Conservation (phyloP, 2,888 invertebrate species). For the Sussaba pulchella region DNA sequence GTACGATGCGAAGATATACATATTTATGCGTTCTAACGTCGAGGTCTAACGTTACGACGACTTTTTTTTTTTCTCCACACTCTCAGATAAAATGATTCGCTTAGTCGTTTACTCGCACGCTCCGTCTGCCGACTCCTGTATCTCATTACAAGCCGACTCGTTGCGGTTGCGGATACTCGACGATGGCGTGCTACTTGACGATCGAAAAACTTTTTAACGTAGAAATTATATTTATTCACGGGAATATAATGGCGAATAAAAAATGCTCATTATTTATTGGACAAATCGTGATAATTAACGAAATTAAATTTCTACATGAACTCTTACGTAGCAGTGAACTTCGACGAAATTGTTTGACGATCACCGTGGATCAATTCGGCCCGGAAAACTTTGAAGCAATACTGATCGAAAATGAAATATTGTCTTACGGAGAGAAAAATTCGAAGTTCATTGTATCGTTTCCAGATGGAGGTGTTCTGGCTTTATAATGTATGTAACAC, state of each 20-base stretch:
- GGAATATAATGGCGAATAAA: not conserved
- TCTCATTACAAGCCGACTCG: slow-evolving; percentile 20
- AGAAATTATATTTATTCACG: slow-evolving; percentile 9
- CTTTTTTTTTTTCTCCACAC: slow-evolving; percentile 1
- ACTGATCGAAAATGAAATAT: too few relatives aligned
- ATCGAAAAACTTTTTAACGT: slow-evolving; percentile 10
- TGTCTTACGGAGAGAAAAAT: too few relatives aligned
- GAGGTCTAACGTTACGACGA: slow-evolving; percentile 13
- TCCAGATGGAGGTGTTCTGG: too few relatives aligned
- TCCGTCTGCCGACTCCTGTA: slow-evolving; percentile 8
- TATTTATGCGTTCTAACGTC: slow-evolving; percentile 2
- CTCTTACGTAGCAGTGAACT: too few relatives aligned
- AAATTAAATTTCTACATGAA: too few relatives aligned
- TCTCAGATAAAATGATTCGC: slow-evolving; percentile 16
- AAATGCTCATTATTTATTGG: not conserved
- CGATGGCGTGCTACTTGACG: slow-evolving; percentile 9
- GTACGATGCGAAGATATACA: too few relatives aligned
- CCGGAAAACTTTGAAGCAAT: too few relatives aligned
- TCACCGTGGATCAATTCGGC: too few relatives aligned
- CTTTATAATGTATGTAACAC: too few relatives aligned
- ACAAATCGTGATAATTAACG: too few relatives aligned
- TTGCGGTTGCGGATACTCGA: not conserved
- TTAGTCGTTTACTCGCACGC: slow-evolving; percentile 10
- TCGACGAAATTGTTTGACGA: too few relatives aligned
- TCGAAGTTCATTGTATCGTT: too few relatives aligned